A percentile compares a stretch with the other conserved stretches of the same genome.
These are phyloP conservation scores for Origma solitaria DNA, from an alignment of 2,113 vertebrate genomes.

Conservation along the genomic window DNA sequence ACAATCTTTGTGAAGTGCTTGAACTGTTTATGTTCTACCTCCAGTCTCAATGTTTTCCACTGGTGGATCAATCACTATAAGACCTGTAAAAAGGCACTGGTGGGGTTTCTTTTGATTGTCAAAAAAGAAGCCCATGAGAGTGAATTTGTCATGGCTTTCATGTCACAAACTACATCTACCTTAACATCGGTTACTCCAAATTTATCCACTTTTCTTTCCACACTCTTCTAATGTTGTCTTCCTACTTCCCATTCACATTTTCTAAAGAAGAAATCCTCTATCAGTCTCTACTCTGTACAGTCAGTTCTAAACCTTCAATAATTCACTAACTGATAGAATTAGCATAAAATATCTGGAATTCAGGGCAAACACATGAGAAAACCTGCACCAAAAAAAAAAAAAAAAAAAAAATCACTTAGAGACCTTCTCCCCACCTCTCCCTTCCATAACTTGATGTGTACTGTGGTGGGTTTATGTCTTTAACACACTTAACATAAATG, in stretches of 20 bases:
- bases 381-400: not conserved
- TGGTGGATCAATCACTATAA: not conserved
- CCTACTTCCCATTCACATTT: not conserved
- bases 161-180: not conserved
- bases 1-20: not conserved
- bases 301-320: not conserved
- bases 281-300: not conserved
- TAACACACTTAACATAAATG: not conserved
- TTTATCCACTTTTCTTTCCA: not conserved
- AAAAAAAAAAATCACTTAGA: not conserved
- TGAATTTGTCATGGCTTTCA: not conserved
- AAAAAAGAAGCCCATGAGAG: not conserved
- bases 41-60: not conserved
- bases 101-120: not conserved
- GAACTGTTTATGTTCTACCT: not conserved
- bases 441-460: not conserved
- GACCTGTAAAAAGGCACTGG: not conserved
- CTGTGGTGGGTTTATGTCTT: not conserved
- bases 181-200: not conserved
- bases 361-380: not conserved
- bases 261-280: not conserved
- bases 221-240: not conserved
- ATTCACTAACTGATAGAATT: not conserved
- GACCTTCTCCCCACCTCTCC: accelerated
- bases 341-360: not conserved